A percentile compares a stretch with the other conserved stretches of the same genome.
Conservation (phyloP, 2,113 vertebrate genomes). For the Neofelis nebulosa region DNA sequence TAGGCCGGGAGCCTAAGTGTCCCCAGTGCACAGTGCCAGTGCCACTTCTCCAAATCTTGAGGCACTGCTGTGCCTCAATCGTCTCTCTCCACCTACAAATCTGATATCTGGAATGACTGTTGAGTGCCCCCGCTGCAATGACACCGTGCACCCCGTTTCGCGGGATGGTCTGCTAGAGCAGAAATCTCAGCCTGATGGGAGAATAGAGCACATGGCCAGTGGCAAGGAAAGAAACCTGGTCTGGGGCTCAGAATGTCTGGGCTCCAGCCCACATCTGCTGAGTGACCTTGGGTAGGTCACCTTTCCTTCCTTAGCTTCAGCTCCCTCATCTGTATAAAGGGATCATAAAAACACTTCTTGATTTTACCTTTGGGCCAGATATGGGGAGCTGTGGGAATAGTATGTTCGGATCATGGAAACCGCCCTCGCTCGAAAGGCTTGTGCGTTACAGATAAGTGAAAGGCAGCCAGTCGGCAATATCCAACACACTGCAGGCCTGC, state of each 20-base stretch:
- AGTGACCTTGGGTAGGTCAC: background rate
- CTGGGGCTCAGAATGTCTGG: background rate
- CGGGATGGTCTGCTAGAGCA: background rate
- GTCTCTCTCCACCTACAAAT: background rate
- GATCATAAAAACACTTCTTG: background rate
- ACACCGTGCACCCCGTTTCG: background rate
- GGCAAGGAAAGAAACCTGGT: background rate
- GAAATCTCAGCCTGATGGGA: background rate
- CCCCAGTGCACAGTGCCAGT: background rate
- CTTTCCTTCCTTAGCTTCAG: background rate
- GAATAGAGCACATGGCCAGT: background rate
- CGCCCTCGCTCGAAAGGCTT: background rate
- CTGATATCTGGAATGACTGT: background rate
- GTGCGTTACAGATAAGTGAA: background rate
- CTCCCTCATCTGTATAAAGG: background rate
- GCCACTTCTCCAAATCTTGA: background rate
- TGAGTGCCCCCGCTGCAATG: background rate
- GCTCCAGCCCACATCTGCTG: background rate
- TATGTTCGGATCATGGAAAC: background rate
- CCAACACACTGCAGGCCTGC: background rate
- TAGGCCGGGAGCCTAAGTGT: background rate
- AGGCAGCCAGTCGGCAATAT: background rate
- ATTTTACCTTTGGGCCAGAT: constrained; percentile 13
- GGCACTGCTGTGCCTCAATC: background rate
- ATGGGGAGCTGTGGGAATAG: background rate